A percentile compares a stretch with the other conserved stretches of the same genome.
These are phyloP conservation scores for Xylocopa sonorina DNA, from an alignment of 1,140 invertebrate species.

Conservation along the genomic window DNA sequence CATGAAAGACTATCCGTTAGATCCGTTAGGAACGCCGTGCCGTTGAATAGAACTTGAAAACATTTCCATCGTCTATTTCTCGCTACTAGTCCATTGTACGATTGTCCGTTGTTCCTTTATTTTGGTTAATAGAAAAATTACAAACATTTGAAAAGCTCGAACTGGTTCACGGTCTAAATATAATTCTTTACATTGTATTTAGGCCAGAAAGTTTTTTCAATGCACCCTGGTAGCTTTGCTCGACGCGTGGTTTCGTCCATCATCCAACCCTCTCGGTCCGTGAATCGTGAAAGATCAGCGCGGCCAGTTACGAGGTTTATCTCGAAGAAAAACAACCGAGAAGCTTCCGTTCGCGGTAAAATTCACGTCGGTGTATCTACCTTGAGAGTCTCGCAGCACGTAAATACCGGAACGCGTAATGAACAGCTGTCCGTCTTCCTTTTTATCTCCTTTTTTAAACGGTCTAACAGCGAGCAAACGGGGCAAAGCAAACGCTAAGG, in stretches of 20 bases:
- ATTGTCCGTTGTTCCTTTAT: too few species aligned
- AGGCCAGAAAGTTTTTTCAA: too few species aligned
- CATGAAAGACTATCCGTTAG: too few species aligned
- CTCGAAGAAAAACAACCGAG: neutral
- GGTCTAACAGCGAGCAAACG: slow-evolving; percentile 16
- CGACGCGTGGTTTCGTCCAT: slow-evolving; percentile 4
- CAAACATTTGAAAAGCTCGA: too few species aligned
- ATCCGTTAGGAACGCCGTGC: too few species aligned
- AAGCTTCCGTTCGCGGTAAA: neutral
- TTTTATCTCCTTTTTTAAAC: slow-evolving; percentile 15
- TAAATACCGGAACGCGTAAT: slow-evolving; percentile 27
- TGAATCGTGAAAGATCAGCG: neutral
- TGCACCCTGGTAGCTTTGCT: neutral
- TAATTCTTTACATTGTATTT: too few species aligned
- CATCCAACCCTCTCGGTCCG: neutral
- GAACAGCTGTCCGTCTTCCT: neutral
- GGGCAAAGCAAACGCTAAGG: slow-evolving; percentile 15
- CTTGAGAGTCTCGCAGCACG: slow-evolving; percentile 8
- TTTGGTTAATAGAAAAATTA: too few species aligned
- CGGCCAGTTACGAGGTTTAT: neutral
- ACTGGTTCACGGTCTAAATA: too few species aligned
- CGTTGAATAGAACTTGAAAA: too few species aligned
- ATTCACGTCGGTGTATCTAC: neutral
- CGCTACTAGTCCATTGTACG: too few species aligned
- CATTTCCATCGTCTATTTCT: too few species aligned